phyloP scores from a whole-genome alignment of 2,113 vertebrate genomes.

The Hystrix cristata region DNA sequence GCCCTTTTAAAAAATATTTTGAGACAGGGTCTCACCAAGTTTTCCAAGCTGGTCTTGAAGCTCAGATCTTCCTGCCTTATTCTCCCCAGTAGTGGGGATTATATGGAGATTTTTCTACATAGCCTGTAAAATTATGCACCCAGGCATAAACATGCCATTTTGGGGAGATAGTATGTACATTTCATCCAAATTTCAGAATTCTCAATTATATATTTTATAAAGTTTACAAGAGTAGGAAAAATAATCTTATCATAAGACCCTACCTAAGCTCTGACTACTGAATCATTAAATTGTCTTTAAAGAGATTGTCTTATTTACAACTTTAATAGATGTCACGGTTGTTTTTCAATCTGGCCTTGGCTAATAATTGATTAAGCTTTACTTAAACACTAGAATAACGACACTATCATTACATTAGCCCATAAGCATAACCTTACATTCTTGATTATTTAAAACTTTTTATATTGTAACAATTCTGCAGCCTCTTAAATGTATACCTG shows the following conservation, averaged over 20 bases:
- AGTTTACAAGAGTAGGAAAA: constrained; percentile 10
- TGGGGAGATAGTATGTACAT: background rate
- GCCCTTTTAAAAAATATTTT: background rate
- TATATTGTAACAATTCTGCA: background rate
- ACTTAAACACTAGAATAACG: background rate
- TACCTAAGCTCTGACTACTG: background rate
- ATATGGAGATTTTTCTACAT: background rate
- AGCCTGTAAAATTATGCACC: background rate
- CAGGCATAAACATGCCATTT: background rate
- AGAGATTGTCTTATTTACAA: background rate
- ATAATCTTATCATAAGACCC: background rate
- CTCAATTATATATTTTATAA: constrained; percentile 26
- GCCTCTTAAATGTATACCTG: background rate
- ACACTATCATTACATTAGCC: background rate
- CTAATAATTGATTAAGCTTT: background rate
- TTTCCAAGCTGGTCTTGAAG: background rate
- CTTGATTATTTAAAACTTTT: background rate
- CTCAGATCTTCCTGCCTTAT: background rate
- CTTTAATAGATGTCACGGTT: background rate
- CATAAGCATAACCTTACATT: background rate
- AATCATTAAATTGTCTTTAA: constrained; percentile 17
- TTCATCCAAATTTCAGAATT: background rate
- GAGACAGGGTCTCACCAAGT: background rate
- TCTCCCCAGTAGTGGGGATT: background rate
- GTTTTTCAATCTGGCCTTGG: background rate